phyloP scores from a whole-genome alignment of 2,888 invertebrate species.

The Agrochola lota region DNA sequence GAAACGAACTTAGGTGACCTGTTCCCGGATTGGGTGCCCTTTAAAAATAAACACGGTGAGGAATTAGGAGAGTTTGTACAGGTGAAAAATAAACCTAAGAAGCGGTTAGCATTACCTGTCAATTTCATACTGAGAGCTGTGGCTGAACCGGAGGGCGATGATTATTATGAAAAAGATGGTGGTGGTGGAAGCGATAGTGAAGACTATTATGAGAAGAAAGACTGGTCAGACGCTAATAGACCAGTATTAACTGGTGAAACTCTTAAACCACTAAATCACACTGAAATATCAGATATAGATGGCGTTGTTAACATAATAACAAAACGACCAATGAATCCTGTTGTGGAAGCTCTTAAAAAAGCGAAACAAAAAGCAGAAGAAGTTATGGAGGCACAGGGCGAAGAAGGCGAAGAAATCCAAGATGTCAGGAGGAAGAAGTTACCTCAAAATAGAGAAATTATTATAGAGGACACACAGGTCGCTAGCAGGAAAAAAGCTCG shows the following conservation, averaged over 20 bases:
- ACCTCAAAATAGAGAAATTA: constrained; percentile 2
- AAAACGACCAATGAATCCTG: constrained; percentile 66
- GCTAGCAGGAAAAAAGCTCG: constrained; percentile 18
- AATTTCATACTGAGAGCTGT: constrained; percentile 82
- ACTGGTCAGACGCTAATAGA: constrained; percentile 83
- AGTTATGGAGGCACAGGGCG: constrained; percentile 36
- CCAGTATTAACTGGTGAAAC: constrained; percentile 63
- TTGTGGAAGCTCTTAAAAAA: constrained; percentile 67
- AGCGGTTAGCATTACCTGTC: constrained; percentile 82
- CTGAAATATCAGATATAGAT: constrained; percentile 80
- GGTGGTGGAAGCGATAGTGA: constrained; percentile 81
- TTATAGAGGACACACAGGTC: not conserved
- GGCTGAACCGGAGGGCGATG: constrained; percentile 80
- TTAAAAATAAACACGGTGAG: constrained; percentile 85
- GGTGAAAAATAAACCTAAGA: constrained; percentile 79
- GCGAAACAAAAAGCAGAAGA: constrained; percentile 48
- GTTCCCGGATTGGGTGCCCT: constrained; percentile 88
- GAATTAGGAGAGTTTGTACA: constrained; percentile 83
- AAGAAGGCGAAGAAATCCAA: constrained; percentile 40
- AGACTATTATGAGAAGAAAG: constrained; percentile 85
- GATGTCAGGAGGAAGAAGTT: constrained; percentile 6
- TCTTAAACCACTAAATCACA: constrained; percentile 68
- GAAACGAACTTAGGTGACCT: constrained; percentile 75
- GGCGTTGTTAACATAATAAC: constrained; percentile 83
- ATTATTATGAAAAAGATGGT: constrained; percentile 81